Percentiles rank a stretch among this genome's conserved stretches.
These are phyloP conservation scores for Etia nguti DNA, from an alignment of 2,113 vertebrate species.

Conservation along the genomic window DNA sequence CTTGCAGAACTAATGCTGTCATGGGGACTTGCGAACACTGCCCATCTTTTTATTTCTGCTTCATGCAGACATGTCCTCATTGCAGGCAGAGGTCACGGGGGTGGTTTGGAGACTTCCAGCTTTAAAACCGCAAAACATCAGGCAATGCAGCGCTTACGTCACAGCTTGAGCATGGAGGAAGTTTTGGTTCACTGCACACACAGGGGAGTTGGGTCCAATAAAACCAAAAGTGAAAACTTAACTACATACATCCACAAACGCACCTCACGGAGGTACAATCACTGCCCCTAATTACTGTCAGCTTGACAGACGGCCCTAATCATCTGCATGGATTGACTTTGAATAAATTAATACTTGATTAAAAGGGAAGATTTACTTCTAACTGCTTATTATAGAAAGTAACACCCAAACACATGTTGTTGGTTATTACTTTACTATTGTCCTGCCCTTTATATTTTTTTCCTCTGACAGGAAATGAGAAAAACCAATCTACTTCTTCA, in stretches of 20 bases:
- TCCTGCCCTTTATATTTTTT: neutral
- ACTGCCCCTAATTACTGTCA: neutral
- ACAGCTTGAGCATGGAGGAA: neutral
- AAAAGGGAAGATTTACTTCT: neutral
- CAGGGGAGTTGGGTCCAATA: neutral
- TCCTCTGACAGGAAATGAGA: neutral
- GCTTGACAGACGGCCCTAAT: neutral
- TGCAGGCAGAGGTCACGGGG: slow-evolving; percentile 6
- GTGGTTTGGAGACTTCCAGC: neutral
- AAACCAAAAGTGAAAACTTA: neutral
- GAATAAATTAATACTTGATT: neutral
- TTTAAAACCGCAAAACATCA: slow-evolving; percentile 7
- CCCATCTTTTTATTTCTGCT: slow-evolving; percentile 11
- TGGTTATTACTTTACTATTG: neutral
- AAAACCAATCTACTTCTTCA: neutral
- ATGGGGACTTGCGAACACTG: neutral
- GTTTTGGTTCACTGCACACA: neutral
- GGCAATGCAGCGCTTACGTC: neutral
- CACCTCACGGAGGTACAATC: neutral
- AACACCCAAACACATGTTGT: neutral
- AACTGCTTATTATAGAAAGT: neutral
- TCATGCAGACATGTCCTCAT: slow-evolving; percentile 30
- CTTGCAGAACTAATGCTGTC: neutral
- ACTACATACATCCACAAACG: neutral
- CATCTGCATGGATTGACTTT: neutral